Evolutionary conservation across 2,113 vertebrate species (phyloP).

Genomic region (Galeopterus variegatus): DNA sequence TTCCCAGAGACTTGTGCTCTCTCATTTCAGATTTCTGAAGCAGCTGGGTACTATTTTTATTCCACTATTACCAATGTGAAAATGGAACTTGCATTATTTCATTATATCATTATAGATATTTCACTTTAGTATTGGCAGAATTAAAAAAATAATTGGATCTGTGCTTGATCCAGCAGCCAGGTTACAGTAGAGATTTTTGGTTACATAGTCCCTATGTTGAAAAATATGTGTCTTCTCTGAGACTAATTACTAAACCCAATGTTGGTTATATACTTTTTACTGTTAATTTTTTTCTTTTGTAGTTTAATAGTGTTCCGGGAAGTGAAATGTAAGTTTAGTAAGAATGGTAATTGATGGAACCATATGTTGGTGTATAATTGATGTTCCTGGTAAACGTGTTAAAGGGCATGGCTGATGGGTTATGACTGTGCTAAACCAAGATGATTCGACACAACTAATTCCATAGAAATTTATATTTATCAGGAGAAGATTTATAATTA

Average conservation of each 20-base stretch:
- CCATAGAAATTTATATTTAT: constrained; percentile 31
- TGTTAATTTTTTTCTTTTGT: constrained; percentile 64
- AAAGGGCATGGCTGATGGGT: neutral
- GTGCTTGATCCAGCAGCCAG: neutral
- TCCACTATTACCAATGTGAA: constrained; percentile 23
- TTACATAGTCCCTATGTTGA: neutral
- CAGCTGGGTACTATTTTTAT: constrained; percentile 65
- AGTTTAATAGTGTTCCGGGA: constrained; percentile 74
- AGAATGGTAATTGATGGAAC: constrained; percentile 50
- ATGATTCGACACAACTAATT: neutral
- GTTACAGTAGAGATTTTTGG: neutral
- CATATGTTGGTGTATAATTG: constrained; percentile 66
- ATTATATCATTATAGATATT: constrained; percentile 54
- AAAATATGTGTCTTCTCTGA: constrained; percentile 46
- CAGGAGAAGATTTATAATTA: constrained; percentile 16
- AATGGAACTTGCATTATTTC: constrained; percentile 59
- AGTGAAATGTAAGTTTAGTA: constrained; percentile 83
- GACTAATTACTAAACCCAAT: constrained; percentile 36
- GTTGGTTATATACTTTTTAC: constrained; percentile 62
- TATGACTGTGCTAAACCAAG: neutral
- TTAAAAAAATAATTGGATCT: neutral
- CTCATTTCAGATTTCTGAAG: constrained; percentile 55
- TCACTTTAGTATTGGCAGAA: constrained; percentile 30
- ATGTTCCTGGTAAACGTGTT: constrained; percentile 53
- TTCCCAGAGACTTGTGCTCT: neutral